Evolutionary conservation across 2,888 invertebrate species (phyloP), one percentile per base, ranked within the genome.

Genomic region (Cheilosia vernalis): DNA sequence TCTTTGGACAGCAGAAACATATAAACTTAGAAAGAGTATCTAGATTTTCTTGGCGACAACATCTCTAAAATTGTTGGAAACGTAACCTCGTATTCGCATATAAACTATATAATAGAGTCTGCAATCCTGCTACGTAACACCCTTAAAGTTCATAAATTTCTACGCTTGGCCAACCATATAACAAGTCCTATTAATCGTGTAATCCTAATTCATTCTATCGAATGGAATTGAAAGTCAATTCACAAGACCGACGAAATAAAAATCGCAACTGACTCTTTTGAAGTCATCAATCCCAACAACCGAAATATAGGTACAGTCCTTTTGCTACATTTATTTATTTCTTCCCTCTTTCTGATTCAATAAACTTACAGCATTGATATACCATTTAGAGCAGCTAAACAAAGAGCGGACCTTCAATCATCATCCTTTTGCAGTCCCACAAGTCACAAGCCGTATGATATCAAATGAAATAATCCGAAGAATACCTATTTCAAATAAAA

Each of bases 401-500:
- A 78, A 78, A 78, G 63, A 56, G 53, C 64, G 69, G 67, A 55
- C 49, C 67, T 82, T 78, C 72, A 73, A 78, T 83, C 83, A 73
- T 63, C 67, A 61, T 73, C 72, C 67, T 42, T 67, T 78, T 60
- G 49, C 53, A 49, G 78, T 61, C 61, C 37, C 49, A 67, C 42
- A 70, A 56, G 42, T 51, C 49, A 67, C 42, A 64, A 56, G 49
- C 37, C 37, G 70, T 40, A 66, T 44, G 60, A 77, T 66, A 56
- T 67, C 72, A 78, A 83, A 63, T 73, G 78, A 83, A 83, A 83
- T 83, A 83, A 83, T 83, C 72, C 56, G n/a, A 21, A 83, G 61
- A 78, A 73, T 63, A 80, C 74, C 84, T 74, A 74, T 80, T 80
- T 74, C 69, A 80, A 84, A 84, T 84, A 83, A 83, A 79, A 78